Percentiles rank a stretch among this genome's conserved stretches.
phyloP scores from a whole-genome alignment of 1,140 invertebrate genomes.

The Ooceraea biroi region DNA sequence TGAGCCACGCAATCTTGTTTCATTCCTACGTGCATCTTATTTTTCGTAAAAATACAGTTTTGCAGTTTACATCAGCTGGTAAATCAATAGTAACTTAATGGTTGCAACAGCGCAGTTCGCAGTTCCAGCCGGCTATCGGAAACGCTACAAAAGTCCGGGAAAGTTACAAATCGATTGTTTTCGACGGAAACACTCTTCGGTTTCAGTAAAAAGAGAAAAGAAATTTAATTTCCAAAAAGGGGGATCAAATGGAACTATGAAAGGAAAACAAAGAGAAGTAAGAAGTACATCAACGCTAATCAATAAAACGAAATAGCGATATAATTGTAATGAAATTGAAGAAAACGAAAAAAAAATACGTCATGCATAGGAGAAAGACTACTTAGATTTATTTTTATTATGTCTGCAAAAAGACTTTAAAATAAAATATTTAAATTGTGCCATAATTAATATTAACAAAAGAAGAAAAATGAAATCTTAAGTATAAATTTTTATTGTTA shows the following conservation, averaged over 20 bases:
- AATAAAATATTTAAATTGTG: constrained; percentile 86
- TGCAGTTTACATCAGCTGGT: constrained; percentile 7
- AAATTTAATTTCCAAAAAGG: constrained; percentile 68
- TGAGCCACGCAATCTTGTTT: neutral
- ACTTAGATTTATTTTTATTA: constrained; percentile 86
- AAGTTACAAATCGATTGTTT: constrained; percentile 75
- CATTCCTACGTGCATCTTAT: neutral
- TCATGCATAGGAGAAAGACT: constrained; percentile 84
- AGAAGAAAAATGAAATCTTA: constrained; percentile 70
- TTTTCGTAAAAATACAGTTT: constrained; percentile 4
- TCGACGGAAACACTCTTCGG: constrained; percentile 74
- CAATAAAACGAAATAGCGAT: constrained; percentile 76
- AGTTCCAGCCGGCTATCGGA: constrained; percentile 1
- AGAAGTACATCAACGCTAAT: constrained; percentile 76
- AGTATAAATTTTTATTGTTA: constrained; percentile 85
- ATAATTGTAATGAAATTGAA: constrained; percentile 76
- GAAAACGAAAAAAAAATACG: constrained; percentile 73
- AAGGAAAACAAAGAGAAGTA: constrained; percentile 62
- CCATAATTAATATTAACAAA: constrained; percentile 85
- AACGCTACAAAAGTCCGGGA: constrained; percentile 67
- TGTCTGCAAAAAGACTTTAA: constrained; percentile 85
- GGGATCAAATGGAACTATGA: constrained; percentile 65
- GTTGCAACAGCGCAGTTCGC: neutral
- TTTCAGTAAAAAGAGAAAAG: constrained; percentile 69
- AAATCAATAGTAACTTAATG: constrained; percentile 15